phyloP scores from a whole-genome alignment of 2,797 vertebrate genomes.

The Falco biarmicus region DNA sequence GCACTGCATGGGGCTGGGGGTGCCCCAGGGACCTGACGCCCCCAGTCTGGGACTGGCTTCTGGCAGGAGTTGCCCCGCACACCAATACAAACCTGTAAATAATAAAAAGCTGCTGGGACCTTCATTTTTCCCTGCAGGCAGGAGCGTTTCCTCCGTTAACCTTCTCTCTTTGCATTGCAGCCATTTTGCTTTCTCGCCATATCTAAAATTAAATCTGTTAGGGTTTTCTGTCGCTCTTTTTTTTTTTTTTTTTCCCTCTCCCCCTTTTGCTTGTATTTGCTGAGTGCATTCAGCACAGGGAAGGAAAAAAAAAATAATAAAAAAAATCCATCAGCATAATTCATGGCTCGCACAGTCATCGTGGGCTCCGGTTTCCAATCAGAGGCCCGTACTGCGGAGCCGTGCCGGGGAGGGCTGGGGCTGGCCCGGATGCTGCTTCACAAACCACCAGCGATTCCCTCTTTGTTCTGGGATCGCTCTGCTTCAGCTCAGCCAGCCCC shows the following conservation, averaged over 20 bases:
- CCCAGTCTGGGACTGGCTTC: fast-evolving
- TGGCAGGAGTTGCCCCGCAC: fast-evolving
- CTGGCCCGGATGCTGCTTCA: constrained; percentile 25
- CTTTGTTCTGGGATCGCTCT: constrained; percentile 34
- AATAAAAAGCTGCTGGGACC: neutral
- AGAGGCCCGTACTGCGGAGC: neutral
- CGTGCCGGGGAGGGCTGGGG: constrained; percentile 1
- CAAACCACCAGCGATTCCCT: constrained; percentile 20
- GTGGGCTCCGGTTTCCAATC: constrained; percentile 36
- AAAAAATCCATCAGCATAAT: constrained; percentile 44
- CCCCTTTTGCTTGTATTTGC: constrained; percentile 12
- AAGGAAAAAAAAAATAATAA: neutral
- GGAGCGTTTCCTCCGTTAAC: neutral
- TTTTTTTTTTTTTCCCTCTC: neutral
- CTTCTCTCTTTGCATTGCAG: neutral
- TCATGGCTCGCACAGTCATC: constrained; percentile 10
- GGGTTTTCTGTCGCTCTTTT: neutral
- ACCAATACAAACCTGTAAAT: fast-evolving
- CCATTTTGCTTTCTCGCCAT: constrained; percentile 16
- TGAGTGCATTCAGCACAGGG: neutral
- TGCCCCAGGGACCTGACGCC: neutral
- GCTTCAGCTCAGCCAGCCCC: neutral
- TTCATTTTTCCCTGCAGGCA: neutral
- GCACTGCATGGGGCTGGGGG: fast-evolving
- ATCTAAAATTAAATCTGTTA: constrained; percentile 64